These are phyloP conservation scores for Vimba vimba DNA, from an alignment of 2,113 vertebrate species.

Conservation along the genomic window DNA sequence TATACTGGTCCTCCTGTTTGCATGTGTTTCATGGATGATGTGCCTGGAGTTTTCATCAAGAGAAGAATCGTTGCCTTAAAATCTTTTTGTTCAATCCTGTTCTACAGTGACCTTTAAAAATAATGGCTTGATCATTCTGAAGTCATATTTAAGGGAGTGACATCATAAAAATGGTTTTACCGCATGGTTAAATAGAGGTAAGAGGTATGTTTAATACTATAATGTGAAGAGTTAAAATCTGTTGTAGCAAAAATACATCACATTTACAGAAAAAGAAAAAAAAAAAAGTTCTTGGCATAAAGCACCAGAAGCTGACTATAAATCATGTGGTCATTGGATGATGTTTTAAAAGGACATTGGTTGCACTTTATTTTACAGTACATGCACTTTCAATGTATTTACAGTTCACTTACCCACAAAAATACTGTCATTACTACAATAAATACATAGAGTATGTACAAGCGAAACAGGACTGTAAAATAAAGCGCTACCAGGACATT, in stretches of 20 bases:
- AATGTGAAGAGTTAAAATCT: background rate
- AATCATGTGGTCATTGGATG: background rate
- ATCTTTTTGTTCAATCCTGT: background rate
- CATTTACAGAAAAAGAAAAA: background rate
- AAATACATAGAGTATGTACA: too few species aligned
- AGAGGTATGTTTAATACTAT: too few species aligned
- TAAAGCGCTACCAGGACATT: background rate
- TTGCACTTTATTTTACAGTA: too few species aligned
- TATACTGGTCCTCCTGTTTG: background rate
- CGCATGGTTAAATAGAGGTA: background rate
- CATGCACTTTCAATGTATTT: too few species aligned
- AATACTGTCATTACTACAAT: too few species aligned
- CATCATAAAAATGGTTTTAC: background rate
- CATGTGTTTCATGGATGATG: background rate
- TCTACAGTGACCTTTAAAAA: constrained; percentile 1
- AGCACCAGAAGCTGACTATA: background rate
- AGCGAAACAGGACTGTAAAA: too few species aligned
- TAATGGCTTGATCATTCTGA: background rate
- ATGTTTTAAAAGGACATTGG: background rate
- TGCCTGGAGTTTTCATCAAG: background rate
- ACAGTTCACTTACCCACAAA: too few species aligned
- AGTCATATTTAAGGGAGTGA: background rate
- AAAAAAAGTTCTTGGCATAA: background rate
- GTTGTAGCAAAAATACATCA: background rate
- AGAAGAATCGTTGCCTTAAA: background rate